A percentile compares a stretch with the other conserved stretches of the same genome.
Conservation (phyloP, 2,113 vertebrate genomes). For the Sceloporus undulatus region DNA sequence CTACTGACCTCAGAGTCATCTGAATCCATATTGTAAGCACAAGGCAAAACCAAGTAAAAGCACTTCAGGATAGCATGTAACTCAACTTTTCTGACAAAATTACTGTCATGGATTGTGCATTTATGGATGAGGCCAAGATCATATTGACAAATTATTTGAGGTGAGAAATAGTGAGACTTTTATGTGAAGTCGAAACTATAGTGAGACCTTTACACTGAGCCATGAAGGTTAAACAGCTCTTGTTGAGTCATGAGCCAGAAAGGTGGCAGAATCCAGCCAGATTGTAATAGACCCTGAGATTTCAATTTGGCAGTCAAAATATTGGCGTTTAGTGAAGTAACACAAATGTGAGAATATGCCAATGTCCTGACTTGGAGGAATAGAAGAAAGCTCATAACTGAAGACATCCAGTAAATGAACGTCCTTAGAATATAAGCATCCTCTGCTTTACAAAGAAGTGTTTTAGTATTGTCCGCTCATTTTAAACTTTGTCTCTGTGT, state of each 20-base stretch:
- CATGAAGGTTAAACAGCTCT: background rate
- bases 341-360: background rate
- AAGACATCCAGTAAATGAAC: background rate
- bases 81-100: conserved; percentile 31
- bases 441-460: background rate
- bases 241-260: background rate
- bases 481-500: background rate
- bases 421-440: background rate
- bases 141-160: conserved; percentile 25
- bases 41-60: background rate
- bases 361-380: background rate
- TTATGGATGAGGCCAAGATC: conserved; percentile 23
- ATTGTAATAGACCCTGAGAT: background rate
- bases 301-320: background rate
- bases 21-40: background rate
- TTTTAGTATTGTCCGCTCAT: background rate
- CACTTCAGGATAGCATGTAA: background rate
- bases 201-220: background rate
- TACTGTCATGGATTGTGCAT: conserved; percentile 40
- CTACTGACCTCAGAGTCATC: conserved; percentile 43
- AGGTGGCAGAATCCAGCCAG: too few relatives aligned
- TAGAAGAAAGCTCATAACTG: background rate
- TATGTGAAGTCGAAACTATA: too few relatives aligned
- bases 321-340: background rate
- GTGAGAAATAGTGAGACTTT: conserved; percentile 10